Evolutionary conservation across 2,888 invertebrate genomes (phyloP).

Genomic region (Pyralis farinalis): DNA sequence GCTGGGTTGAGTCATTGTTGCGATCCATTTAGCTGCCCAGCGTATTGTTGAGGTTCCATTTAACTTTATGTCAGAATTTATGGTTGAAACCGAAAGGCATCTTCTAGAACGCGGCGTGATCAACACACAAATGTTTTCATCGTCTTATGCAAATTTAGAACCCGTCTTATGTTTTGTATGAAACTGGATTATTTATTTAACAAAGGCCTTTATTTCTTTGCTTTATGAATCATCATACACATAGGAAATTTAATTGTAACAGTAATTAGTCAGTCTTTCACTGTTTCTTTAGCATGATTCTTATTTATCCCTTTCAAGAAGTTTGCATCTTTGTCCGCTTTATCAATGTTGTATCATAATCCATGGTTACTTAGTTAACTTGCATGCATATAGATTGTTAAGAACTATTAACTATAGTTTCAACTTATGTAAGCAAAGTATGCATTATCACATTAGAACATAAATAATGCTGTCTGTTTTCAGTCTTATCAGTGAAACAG

Average conservation of each 20-base stretch:
- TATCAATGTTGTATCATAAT: slow-evolving; percentile 7
- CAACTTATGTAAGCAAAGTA: background rate
- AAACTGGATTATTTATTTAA: slow-evolving; percentile 25
- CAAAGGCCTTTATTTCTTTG: slow-evolving; percentile 23
- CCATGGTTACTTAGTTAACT: background rate
- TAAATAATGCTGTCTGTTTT: slow-evolving; percentile 4
- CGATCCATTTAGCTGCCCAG: slow-evolving; percentile 47
- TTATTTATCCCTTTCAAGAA: too few relatives aligned
- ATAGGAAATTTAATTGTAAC: background rate
- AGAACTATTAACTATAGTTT: background rate
- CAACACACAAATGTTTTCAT: background rate
- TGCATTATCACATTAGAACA: background rate
- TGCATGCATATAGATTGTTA: background rate
- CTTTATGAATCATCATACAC: slow-evolving; percentile 17
- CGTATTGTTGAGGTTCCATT: slow-evolving; percentile 30
- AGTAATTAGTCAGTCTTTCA: too few relatives aligned
- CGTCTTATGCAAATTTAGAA: background rate
- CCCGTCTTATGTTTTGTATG: slow-evolving; percentile 3
- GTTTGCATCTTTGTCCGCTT: background rate
- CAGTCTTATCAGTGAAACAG: slow-evolving; percentile 9
- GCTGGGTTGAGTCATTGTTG: slow-evolving; percentile 77
- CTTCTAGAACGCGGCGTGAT: background rate
- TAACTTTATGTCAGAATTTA: background rate
- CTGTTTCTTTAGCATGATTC: too few relatives aligned
- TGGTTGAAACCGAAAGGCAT: background rate